These are phyloP conservation scores for Schizopygopsis malacanthus DNA, from an alignment of 2,797 vertebrate genomes.

Conservation along the genomic window DNA sequence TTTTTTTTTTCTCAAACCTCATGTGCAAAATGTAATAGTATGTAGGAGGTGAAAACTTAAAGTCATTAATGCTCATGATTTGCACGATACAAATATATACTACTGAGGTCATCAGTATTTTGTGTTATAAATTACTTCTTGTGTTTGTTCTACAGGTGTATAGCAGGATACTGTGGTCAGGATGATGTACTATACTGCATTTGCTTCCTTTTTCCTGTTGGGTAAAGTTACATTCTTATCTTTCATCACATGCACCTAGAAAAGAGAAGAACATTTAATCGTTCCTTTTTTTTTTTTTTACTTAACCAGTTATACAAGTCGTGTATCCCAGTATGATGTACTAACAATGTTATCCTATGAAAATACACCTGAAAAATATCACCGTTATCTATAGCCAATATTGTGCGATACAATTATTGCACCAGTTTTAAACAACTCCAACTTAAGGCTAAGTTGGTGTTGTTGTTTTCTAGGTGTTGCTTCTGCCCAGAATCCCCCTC, in stretches of 20 bases:
- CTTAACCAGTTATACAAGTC: not conserved
- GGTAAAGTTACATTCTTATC: slow-evolving; percentile 66
- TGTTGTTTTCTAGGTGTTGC: slow-evolving; percentile 67
- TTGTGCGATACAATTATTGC: not conserved
- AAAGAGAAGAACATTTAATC: too few relatives aligned
- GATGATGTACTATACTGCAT: slow-evolving; percentile 66
- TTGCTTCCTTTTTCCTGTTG: slow-evolving; percentile 71
- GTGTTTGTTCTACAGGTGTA: slow-evolving; percentile 41
- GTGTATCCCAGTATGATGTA: not conserved
- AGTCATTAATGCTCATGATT: not conserved
- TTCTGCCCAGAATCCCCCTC: slow-evolving; percentile 70
- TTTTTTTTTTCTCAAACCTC: too few relatives aligned
- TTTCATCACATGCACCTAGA: not conserved
- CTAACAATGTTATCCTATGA: not conserved
- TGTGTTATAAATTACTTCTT: slow-evolving; percentile 16
- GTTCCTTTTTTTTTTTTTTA: not conserved
- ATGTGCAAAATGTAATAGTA: not conserved
- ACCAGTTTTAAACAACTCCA: not conserved
- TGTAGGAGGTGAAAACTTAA: not conserved
- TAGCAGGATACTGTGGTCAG: slow-evolving; percentile 56
- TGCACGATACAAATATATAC: not conserved
- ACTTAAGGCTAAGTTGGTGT: not conserved
- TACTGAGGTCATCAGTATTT: not conserved
- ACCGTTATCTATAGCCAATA: not conserved
- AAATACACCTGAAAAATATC: not conserved